Percentiles rank a stretch among this genome's conserved stretches.
phyloP scores from a whole-genome alignment of 2,113 vertebrate genomes.

The Cyphomyrus discorhynchus region DNA sequence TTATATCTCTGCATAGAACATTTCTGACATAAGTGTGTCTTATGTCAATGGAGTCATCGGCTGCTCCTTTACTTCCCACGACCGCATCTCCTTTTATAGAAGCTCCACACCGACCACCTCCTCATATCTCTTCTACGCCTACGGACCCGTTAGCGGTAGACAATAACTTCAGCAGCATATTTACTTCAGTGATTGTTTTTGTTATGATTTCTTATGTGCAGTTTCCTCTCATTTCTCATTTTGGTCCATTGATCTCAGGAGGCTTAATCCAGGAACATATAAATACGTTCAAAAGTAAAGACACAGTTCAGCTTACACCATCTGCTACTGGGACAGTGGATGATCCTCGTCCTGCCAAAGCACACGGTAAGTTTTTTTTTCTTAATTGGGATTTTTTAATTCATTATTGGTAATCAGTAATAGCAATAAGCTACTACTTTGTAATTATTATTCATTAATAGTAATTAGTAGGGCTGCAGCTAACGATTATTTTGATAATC shows the following conservation, averaged over 20 bases:
- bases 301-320: conserved; percentile 25
- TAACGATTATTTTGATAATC: conserved; percentile 30
- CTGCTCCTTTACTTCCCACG: conserved; percentile 60
- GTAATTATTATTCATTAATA: not conserved
- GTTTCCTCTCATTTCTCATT: not conserved
- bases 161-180: not conserved
- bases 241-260: conserved; percentile 29
- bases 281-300: conserved; percentile 13
- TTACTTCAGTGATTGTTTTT: not conserved
- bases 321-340: not conserved
- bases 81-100: conserved; percentile 43
- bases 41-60: conserved; percentile 45
- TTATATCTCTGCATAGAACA: conserved; percentile 41
- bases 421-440: not conserved
- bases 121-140: conserved; percentile 54
- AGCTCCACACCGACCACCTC: conserved; percentile 17
- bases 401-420: not conserved
- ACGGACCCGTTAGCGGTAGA: conserved; percentile 49
- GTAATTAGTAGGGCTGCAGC: conserved; percentile 24
- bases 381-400: not conserved
- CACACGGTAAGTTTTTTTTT: conserved; percentile 21
- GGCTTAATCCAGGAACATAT: conserved; percentile 50
- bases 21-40: conserved; percentile 39
- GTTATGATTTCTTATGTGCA: not conserved
- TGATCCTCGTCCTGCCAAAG: conserved; percentile 34